Conservation (phyloP, 1,140 invertebrate species). For the Drosophila mojavensis region DNA sequence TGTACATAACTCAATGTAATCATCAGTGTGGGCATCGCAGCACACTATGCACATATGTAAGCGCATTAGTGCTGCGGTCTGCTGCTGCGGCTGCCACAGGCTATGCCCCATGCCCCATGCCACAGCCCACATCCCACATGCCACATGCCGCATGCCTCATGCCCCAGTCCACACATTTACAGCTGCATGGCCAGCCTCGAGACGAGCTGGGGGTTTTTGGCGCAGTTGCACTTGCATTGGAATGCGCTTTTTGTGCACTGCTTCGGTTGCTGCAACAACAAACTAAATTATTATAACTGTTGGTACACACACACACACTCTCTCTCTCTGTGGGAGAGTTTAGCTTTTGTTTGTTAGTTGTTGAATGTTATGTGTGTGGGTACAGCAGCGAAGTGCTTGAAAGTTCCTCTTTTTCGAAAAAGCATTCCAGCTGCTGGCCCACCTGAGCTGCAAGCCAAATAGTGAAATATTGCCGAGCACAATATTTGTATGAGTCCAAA, state of each 20-base stretch:
- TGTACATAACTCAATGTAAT: conserved; percentile 38
- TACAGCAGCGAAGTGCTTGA: conserved; percentile 54
- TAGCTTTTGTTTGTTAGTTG: conserved; percentile 43
- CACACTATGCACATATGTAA: conserved; percentile 46
- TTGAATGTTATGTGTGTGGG: conserved; percentile 33
- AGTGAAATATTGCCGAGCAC: conserved; percentile 4
- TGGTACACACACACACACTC: conserved; percentile 8
- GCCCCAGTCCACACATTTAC: background rate
- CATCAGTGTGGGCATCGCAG: conserved; percentile 39
- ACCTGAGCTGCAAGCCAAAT: conserved; percentile 33
- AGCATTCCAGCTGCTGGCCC: conserved; percentile 12
- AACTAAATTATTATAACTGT: conserved; percentile 64
- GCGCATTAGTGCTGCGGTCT: conserved; percentile 76
- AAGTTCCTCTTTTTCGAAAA: conserved; percentile 35
- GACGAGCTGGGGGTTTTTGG: background rate
- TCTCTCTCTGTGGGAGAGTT: conserved; percentile 4
- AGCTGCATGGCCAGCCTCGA: background rate
- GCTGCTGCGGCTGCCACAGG: conserved; percentile 47
- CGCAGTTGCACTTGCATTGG: conserved; percentile 19
- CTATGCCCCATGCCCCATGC: background rate
- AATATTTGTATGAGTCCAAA: background rate
- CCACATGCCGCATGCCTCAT: conserved; percentile 4
- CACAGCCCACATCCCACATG: background rate
- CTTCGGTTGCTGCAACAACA: conserved; percentile 40
- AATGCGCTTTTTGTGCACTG: conserved; percentile 70